These are phyloP conservation scores for Epizoanthus fatuus DNA, from an alignment of 92 coral and sea anemone species.

Conservation along the genomic window DNA sequence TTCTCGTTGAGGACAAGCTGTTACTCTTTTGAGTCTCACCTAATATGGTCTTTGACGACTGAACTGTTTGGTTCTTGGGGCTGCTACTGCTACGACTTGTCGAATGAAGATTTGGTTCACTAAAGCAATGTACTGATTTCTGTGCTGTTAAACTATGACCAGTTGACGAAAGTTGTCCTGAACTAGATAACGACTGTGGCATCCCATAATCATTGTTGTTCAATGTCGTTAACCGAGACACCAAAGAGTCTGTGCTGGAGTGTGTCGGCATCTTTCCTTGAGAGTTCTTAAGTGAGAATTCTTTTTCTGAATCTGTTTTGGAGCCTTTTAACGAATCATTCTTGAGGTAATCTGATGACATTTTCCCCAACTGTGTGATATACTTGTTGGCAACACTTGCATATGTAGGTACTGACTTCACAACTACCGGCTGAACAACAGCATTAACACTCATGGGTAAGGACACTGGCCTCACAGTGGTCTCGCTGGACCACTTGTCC, in stretches of 20 bases:
- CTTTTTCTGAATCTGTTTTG: slow-evolving; percentile 15
- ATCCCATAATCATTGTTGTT: slow-evolving; percentile 22
- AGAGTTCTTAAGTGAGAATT: not conserved
- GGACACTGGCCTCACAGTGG: slow-evolving; percentile 33
- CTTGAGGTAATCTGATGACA: slow-evolving; percentile 43
- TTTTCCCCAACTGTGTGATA: slow-evolving; percentile 32
- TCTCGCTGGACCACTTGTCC: slow-evolving; percentile 65
- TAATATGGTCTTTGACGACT: not conserved
- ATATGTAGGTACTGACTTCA: slow-evolving; percentile 83
- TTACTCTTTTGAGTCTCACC: slow-evolving; percentile 13
- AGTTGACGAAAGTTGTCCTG: slow-evolving; percentile 23
- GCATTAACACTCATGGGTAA: slow-evolving; percentile 27
- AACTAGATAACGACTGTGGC: slow-evolving; percentile 1
- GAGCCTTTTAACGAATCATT: not conserved
- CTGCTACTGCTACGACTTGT: slow-evolving; percentile 4
- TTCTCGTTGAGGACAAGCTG: slow-evolving; percentile 26
- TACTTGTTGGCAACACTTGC: slow-evolving; percentile 94
- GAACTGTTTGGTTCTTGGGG: not conserved
- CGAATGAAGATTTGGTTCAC: slow-evolving; percentile 32
- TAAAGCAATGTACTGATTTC: slow-evolving; percentile 21
- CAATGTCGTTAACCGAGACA: not conserved
- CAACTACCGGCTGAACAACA: slow-evolving; percentile 38
- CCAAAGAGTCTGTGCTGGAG: slow-evolving; percentile 4
- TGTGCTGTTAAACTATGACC: slow-evolving; percentile 8
- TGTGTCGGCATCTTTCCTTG: not conserved